Conservation (phyloP, 1,140 invertebrate genomes). For the Lucilia cuprina region DNA sequence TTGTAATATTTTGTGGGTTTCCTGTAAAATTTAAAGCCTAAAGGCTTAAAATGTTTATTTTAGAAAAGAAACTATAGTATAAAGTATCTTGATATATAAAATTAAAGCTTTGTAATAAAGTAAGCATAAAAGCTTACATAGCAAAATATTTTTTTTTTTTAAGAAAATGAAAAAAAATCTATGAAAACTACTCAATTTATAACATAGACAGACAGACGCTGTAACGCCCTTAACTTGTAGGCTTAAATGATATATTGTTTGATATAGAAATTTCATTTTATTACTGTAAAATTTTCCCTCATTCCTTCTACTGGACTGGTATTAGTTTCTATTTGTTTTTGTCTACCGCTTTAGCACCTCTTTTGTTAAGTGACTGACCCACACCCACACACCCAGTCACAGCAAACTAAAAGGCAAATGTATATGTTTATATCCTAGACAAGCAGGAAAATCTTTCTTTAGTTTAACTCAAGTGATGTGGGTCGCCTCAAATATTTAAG, state of each 20-base stretch:
- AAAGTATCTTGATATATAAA: neutral
- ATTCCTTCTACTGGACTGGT: neutral
- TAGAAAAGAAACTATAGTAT: neutral
- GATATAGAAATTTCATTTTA: neutral
- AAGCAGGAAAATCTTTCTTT: neutral
- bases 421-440: neutral
- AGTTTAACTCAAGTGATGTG: neutral
- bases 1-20: constrained; percentile 26
- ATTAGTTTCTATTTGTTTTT: neutral
- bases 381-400: neutral
- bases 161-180: neutral
- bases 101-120: neutral
- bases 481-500: neutral
- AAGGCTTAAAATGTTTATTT: neutral
- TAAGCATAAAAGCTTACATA: neutral
- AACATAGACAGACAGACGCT: neutral
- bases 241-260: constrained; percentile 21
- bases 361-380: constrained; percentile 22
- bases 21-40: constrained; percentile 13
- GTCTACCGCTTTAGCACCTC: constrained; percentile 22
- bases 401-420: neutral
- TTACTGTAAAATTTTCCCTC: neutral
- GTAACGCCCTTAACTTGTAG: constrained; percentile 27
- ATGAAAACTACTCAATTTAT: neutral
- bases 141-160: too few relatives aligned